Conservation (phyloP, 2,888 invertebrate species). For the Scaptomyza cyrtandrae region DNA sequence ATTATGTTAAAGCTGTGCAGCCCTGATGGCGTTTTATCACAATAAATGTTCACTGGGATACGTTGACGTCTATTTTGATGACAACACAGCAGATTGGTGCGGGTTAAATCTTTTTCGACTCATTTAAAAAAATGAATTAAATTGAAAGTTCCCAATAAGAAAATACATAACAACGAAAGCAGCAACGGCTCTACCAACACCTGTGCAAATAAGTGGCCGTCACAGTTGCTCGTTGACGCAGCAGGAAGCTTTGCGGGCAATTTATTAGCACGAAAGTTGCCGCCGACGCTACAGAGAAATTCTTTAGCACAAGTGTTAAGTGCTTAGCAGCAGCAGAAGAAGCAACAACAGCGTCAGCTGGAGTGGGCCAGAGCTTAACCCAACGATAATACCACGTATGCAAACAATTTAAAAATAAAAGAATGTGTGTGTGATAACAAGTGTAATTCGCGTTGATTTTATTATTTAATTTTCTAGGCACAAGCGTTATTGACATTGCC, state of each 20-base stretch:
- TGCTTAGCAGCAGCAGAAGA: slow-evolving; percentile 38
- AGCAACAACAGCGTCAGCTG: slow-evolving; percentile 43
- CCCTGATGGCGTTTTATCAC: slow-evolving; percentile 31
- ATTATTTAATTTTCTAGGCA: slow-evolving; percentile 18
- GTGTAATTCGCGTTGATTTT: slow-evolving; percentile 11
- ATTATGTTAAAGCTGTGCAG: slow-evolving; percentile 31
- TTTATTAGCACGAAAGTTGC: slow-evolving; percentile 30
- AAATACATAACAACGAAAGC: slow-evolving; percentile 31
- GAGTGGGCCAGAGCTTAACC: slow-evolving; percentile 41
- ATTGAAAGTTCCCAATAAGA: slow-evolving; percentile 45
- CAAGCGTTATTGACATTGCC: slow-evolving; percentile 1
- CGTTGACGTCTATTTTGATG: slow-evolving; percentile 63
- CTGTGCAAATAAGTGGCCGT: slow-evolving; percentile 57
- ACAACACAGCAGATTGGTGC: slow-evolving; percentile 73
- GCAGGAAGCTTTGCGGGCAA: slow-evolving; percentile 56
- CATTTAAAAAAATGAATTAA: slow-evolving; percentile 68
- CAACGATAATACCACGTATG: slow-evolving; percentile 82
- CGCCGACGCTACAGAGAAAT: slow-evolving; percentile 53
- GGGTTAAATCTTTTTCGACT: slow-evolving; percentile 36
- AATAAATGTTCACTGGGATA: slow-evolving; percentile 63
- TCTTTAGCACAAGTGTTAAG: slow-evolving; percentile 35
- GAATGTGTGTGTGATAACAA: slow-evolving; percentile 40
- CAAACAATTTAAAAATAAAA: slow-evolving; percentile 61
- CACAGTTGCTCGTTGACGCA: slow-evolving; percentile 18
- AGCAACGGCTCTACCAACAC: slow-evolving; percentile 37